Evolutionary conservation across 2,113 vertebrate species (phyloP), one percentile per base, ranked within the genome.

Genomic region (Turnix velox): DNA sequence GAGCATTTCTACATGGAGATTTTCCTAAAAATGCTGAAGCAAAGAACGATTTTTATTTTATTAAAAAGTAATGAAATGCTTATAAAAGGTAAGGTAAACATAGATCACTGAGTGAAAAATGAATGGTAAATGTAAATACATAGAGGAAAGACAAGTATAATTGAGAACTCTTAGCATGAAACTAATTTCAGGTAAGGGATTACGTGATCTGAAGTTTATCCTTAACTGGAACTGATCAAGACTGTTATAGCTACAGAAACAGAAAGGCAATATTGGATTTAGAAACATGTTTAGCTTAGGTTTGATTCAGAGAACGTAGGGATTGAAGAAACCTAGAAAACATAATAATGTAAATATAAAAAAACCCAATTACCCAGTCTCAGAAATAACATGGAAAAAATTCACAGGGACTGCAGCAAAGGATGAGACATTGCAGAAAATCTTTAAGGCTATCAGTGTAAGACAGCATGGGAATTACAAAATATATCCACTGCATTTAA

Each of bases 351-450:
- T 83, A 91, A 95, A 91, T 91, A 76, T 33, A 89, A 79, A 49
- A 94, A 94, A 95, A n/a, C n/a, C n/a, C 58, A 95, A 95, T 92
- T 96, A 95, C 91, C 66, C 54, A 45, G 48, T 82, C 66, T 89
- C 81, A 79, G 58, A 85, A 94, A 93, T 54, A 68, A 49, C 13
- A 71, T 57, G 62, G 81, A 92, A 87, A 91, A 82, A 94, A 87
- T 94, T 95, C 87, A 8, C 62, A 89, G 31, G 74, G 66, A 84
- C 62, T 82, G 84, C 40, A 89, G 87, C 45, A 65, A 72, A 85
- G 33, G 74, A 82, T 75, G 87, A 95, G 49, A 68, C 62, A 61
- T 51, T 68, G 84, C 81, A 92, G 77, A 82, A 93, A 91, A 78
- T 75, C 69, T 75, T 92, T 76, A 92, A 89, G 74, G 40, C 52